Conservation (phyloP, 2,888 invertebrate genomes). For the Mechanitis messenoides region DNA sequence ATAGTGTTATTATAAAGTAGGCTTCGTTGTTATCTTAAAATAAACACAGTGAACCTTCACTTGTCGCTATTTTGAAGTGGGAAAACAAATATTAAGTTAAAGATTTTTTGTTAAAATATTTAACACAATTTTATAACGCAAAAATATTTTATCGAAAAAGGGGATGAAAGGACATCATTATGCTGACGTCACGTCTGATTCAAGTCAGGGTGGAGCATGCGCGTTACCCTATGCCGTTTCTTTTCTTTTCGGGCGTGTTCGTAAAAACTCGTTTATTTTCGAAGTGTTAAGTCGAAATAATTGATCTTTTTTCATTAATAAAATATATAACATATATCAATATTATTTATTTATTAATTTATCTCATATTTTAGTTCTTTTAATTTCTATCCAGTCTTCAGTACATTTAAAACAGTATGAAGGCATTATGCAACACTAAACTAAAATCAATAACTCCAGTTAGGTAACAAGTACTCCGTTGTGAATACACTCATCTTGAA, state of each 20-base stretch:
- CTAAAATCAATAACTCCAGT: constrained; percentile 17
- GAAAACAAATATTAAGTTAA: no score
- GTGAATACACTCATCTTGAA: background rate
- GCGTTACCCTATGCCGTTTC: constrained; percentile 55
- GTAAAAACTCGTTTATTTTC: constrained; percentile 39
- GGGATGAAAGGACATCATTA: constrained; percentile 45
- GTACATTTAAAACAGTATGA: background rate
- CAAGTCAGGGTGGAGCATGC: constrained; percentile 54
- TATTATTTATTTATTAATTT: background rate
- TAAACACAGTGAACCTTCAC: no score
- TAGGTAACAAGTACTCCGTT: constrained; percentile 8
- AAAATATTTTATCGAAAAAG: constrained; percentile 1
- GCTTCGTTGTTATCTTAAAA: no score
- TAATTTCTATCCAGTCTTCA: no score
- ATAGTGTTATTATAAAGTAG: no score
- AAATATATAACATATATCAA: background rate
- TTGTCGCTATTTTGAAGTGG: no score
- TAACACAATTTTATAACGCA: no score
- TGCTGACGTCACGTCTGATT: constrained; percentile 51
- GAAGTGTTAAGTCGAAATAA: constrained; percentile 32
- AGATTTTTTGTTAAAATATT: no score
- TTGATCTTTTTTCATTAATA: constrained; percentile 13
- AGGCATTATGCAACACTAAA: constrained; percentile 6
- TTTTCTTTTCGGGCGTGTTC: constrained; percentile 40
- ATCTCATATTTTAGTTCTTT: background rate